Evolutionary conservation across 64 coral and sea anemone genomes (phyloP).

Genomic region (Orbicella faveolata): DNA sequence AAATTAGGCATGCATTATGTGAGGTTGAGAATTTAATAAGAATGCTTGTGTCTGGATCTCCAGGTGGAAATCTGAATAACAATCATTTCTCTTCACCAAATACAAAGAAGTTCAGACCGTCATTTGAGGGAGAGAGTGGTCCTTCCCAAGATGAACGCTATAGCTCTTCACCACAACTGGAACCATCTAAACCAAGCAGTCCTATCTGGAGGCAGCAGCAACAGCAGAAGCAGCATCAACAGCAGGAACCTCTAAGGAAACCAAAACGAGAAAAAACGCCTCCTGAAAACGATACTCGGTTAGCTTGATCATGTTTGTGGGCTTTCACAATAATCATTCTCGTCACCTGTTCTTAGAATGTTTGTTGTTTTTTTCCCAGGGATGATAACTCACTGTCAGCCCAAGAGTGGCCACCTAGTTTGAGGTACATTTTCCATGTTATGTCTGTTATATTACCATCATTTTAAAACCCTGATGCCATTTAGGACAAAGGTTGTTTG

Average conservation of each 20-base stretch:
- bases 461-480: not conserved
- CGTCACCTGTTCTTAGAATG: not conserved
- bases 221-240: not conserved
- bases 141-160: not conserved
- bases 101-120: slow-evolving; percentile 20
- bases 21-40: not conserved
- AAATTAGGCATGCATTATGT: too few species aligned
- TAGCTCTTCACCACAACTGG: not conserved
- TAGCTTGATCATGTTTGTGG: not conserved
- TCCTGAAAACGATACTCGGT: slow-evolving; percentile 7
- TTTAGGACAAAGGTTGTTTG: too few species aligned
- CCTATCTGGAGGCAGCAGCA: slow-evolving; percentile 5
- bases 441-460: not conserved
- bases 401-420: slow-evolving; percentile 96
- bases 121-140: slow-evolving; percentile 1
- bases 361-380: slow-evolving; percentile 20
- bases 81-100: slow-evolving; percentile 21
- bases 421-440: slow-evolving; percentile 52
- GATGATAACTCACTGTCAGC: slow-evolving; percentile 65
- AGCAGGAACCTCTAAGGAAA: not conserved
- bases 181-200: not conserved
- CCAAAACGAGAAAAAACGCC: not conserved
- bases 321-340: not conserved
- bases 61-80: slow-evolving; percentile 30
- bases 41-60: not conserved